Conservation (phyloP, 2,888 invertebrate species). For the Acrobasis repandana region DNA sequence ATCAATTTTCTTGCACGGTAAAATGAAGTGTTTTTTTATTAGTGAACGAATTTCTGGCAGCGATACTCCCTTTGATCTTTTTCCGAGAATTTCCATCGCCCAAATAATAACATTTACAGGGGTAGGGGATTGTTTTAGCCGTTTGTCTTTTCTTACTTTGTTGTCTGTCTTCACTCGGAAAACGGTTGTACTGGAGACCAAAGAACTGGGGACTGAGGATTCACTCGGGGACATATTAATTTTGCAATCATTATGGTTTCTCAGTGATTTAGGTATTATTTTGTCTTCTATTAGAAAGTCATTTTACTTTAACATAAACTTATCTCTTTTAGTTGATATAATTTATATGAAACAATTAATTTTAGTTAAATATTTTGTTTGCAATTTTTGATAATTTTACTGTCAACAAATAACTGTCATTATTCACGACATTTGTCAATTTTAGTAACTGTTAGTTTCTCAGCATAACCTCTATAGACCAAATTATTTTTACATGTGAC, state of each 20-base stretch:
- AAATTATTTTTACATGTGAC: too few species aligned
- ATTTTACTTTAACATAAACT: not conserved
- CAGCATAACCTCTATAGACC: too few species aligned
- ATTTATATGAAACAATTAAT: not conserved
- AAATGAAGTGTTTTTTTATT: conserved; percentile 49
- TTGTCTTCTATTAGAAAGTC: not conserved
- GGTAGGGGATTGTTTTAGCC: conserved; percentile 39
- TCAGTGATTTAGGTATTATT: not conserved
- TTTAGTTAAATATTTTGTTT: not conserved
- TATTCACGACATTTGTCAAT: not conserved
- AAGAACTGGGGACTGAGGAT: conserved; percentile 30
- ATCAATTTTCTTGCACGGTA: conserved; percentile 48
- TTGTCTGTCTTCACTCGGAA: conserved; percentile 44
- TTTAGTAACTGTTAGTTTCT: too few species aligned
- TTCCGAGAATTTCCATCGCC: conserved; percentile 54
- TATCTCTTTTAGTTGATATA: not conserved
- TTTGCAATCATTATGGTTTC: conserved; percentile 26
- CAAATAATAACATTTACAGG: conserved; percentile 56
- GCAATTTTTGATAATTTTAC: conserved; percentile 2
- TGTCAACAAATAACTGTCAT: conserved; percentile 2
- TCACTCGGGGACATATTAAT: conserved; percentile 37
- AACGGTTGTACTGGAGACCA: conserved; percentile 36
- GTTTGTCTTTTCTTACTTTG: conserved; percentile 41
- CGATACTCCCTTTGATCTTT: conserved; percentile 44
- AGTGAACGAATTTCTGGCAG: conserved; percentile 46